Evolutionary conservation across 2,113 vertebrate species (phyloP).

Genomic region (Leucosticte australis): DNA sequence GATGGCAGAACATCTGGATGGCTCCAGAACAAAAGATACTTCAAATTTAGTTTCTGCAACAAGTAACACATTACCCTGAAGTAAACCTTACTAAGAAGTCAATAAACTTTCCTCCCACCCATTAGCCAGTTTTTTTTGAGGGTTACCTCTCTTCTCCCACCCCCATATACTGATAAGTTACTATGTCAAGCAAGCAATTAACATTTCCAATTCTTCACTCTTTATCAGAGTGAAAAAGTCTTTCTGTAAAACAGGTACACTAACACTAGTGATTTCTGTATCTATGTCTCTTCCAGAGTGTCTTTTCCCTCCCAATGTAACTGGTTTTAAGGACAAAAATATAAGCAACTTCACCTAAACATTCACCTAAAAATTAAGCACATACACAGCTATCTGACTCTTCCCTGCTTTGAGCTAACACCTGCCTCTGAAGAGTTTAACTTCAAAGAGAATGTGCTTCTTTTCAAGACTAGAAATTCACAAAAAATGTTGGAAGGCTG

Average conservation of each 20-base stretch:
- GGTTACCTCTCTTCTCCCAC: neutral
- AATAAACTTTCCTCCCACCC: neutral
- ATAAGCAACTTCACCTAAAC: neutral
- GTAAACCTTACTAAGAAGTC: neutral
- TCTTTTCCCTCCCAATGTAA: neutral
- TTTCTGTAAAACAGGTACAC: neutral
- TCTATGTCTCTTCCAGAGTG: neutral
- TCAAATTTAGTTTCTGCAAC: neutral
- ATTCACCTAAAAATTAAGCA: neutral
- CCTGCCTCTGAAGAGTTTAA: neutral
- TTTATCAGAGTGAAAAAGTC: neutral
- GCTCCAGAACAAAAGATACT: neutral
- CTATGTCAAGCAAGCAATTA: neutral
- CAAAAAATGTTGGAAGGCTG: neutral
- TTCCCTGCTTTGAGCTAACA: neutral
- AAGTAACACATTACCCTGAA: neutral
- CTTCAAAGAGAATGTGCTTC: neutral
- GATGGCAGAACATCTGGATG: neutral
- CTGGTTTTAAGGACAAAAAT: neutral
- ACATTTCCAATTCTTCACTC: neutral
- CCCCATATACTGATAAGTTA: neutral
- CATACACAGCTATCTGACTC: neutral
- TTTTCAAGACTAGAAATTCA: neutral
- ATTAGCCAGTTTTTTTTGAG: neutral
- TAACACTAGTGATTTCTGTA: neutral